Conservation (phyloP, 2,113 vertebrate species). For the Isurus oxyrinchus region DNA sequence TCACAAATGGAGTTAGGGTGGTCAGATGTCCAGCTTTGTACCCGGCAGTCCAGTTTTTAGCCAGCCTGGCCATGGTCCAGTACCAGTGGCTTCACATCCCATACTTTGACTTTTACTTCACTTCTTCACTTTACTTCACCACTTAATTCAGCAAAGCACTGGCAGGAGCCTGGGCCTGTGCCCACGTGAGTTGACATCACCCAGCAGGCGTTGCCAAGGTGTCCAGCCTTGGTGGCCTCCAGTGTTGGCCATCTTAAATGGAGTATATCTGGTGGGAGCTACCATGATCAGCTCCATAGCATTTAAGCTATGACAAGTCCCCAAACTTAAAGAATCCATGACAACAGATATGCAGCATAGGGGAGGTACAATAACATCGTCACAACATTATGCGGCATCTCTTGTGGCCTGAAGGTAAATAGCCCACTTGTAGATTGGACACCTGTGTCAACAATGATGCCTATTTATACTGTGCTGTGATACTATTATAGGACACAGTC, state of each 20-base stretch:
- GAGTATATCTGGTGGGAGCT: not conserved
- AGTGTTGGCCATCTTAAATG: not conserved
- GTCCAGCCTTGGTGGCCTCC: not conserved
- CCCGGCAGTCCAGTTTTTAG: not conserved
- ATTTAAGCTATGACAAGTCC: not conserved
- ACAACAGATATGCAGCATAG: not conserved
- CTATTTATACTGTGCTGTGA: constrained; percentile 21
- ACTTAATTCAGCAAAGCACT: not conserved
- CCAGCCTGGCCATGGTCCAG: too few species aligned
- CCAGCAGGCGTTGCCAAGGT: not conserved
- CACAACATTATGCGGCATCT: not conserved
- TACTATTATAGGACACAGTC: not conserved
- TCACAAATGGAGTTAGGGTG: not conserved
- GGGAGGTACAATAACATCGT: not conserved
- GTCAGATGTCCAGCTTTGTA: not conserved
- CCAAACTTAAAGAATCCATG: not conserved
- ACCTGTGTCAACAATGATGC: too few species aligned
- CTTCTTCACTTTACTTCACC: too few species aligned
- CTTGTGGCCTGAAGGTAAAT: not conserved
- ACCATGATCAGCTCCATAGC: not conserved
- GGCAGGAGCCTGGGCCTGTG: too few species aligned
- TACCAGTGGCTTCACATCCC: too few species aligned
- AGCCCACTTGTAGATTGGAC: not conserved
- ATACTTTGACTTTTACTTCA: not conserved
- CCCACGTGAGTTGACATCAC: not conserved